A percentile compares a stretch with the other conserved stretches of the same genome.
phyloP scores from a whole-genome alignment of 2,113 vertebrate species.

The Mobula birostris region DNA sequence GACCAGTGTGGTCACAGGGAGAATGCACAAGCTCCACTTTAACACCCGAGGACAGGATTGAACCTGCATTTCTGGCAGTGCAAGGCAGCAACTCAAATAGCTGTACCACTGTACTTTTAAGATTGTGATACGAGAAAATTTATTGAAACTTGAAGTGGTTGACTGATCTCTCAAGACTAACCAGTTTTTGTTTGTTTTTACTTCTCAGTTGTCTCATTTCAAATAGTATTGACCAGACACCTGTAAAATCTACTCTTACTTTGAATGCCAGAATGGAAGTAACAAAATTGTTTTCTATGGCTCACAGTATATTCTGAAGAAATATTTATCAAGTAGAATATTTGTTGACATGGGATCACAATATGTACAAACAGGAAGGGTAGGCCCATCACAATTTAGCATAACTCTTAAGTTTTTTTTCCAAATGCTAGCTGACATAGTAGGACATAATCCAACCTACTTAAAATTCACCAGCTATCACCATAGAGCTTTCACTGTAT shows the following conservation, averaged over 20 bases:
- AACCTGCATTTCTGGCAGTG: too few relatives aligned
- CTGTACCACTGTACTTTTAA: neutral
- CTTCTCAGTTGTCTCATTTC: slow-evolving; percentile 60
- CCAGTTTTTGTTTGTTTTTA: neutral
- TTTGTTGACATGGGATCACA: neutral
- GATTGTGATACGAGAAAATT: neutral
- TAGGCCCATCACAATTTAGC: neutral
- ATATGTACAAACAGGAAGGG: neutral
- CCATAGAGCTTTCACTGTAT: neutral
- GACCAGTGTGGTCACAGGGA: too few relatives aligned
- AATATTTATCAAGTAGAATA: slow-evolving; percentile 56
- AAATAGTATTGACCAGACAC: slow-evolving; percentile 62
- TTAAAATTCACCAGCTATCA: neutral
- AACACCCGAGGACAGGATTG: too few relatives aligned
- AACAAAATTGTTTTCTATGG: slow-evolving; percentile 64
- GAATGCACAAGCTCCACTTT: too few relatives aligned
- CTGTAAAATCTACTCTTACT: slow-evolving; percentile 63
- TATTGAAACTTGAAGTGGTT: neutral
- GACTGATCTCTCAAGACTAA: too few relatives aligned
- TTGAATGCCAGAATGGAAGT: slow-evolving; percentile 58
- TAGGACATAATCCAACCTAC: neutral
- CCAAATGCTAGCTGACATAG: neutral
- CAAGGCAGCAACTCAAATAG: too few relatives aligned
- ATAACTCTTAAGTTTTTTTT: neutral
- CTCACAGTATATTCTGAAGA: slow-evolving; percentile 62